phyloP scores from a whole-genome alignment of 1,140 invertebrate species.

The Habropoda laboriosa region DNA sequence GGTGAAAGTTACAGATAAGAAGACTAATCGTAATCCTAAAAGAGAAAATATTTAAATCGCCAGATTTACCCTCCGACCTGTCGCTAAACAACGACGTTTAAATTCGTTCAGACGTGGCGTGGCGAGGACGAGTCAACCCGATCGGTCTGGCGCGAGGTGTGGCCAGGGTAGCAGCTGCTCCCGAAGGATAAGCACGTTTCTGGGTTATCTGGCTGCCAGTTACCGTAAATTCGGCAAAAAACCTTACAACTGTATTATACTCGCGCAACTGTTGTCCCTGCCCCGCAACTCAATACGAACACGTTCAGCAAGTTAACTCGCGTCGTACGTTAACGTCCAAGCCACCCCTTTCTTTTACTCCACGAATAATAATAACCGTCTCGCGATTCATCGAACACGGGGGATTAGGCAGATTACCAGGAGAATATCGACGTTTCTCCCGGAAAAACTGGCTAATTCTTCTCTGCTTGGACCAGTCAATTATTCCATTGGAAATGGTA shows the following conservation, averaged over 20 bases:
- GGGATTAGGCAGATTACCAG: background rate
- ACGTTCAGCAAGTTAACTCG: background rate
- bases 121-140: conserved; percentile 15
- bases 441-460: background rate
- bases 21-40: too few species aligned
- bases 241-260: conserved; percentile 35
- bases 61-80: too few species aligned
- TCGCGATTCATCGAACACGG: background rate
- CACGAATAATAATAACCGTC: background rate
- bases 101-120: background rate
- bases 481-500: too few species aligned
- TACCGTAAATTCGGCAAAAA: conserved; percentile 27
- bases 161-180: background rate
- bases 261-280: conserved; percentile 20
- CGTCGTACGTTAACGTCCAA: too few species aligned
- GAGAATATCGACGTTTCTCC: background rate
- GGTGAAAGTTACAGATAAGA: too few species aligned
- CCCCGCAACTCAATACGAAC: background rate
- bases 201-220: conserved; percentile 29
- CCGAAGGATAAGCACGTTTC: conserved; percentile 31
- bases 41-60: too few species aligned
- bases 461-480: too few species aligned
- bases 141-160: conserved; percentile 1
- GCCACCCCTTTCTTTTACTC: background rate
- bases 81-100: too few species aligned